A percentile compares a stretch with the other conserved stretches of the same genome.
Conservation (phyloP, 2,888 invertebrate genomes). For the Pseudococcus viburni region DNA sequence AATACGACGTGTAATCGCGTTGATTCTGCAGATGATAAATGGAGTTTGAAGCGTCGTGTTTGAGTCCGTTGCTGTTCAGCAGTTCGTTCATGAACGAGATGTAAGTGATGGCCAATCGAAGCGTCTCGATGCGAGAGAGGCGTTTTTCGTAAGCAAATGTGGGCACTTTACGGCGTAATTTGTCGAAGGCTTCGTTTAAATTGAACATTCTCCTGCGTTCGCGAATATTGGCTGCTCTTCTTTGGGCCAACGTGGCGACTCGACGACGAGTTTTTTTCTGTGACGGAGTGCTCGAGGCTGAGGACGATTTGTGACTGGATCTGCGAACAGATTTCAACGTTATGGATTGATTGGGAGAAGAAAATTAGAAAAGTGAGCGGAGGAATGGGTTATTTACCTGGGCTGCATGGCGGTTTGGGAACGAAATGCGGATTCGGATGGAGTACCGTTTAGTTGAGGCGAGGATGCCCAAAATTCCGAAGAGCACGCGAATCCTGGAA, state of each 20-base stretch:
- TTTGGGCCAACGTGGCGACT: slow-evolving; percentile 90
- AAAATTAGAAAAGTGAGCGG: background rate
- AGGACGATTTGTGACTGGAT: slow-evolving; percentile 49
- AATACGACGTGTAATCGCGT: slow-evolving; percentile 73
- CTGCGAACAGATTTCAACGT: background rate
- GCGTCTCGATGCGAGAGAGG: slow-evolving; percentile 93
- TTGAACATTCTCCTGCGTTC: slow-evolving; percentile 96
- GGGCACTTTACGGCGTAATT: slow-evolving; percentile 90
- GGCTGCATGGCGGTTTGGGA: slow-evolving; percentile 68
- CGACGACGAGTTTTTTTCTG: slow-evolving; percentile 87
- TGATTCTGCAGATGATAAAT: slow-evolving; percentile 68
- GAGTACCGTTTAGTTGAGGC: slow-evolving; percentile 69
- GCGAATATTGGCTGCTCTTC: slow-evolving; percentile 92
- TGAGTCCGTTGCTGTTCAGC: slow-evolving; percentile 68
- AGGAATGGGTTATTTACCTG: slow-evolving; percentile 67
- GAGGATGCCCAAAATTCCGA: slow-evolving; percentile 68
- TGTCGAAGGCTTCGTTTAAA: slow-evolving; percentile 95
- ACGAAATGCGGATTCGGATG: slow-evolving; percentile 45
- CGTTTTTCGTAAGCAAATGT: slow-evolving; percentile 98
- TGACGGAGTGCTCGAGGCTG: slow-evolving; percentile 70
- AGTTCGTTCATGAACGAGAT: slow-evolving; percentile 97
- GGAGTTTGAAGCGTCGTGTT: slow-evolving; percentile 68
- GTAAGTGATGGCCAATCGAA: slow-evolving; percentile 94
- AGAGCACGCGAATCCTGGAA: slow-evolving; percentile 76
- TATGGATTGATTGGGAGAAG: background rate